Conservation (phyloP, 2,888 invertebrate genomes). For the Sycophila texana region DNA sequence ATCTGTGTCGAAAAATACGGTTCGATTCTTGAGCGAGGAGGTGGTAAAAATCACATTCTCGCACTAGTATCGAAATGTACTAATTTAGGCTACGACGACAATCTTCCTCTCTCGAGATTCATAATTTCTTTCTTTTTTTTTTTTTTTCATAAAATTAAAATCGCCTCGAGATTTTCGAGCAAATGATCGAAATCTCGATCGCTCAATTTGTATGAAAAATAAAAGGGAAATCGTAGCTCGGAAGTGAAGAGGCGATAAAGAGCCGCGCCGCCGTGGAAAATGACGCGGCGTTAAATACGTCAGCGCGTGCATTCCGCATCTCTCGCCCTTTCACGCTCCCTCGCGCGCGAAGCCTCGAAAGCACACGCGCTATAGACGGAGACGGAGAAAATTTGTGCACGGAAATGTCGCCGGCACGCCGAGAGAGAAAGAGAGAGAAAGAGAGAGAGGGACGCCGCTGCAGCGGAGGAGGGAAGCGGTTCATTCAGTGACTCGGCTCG, state of each 20-base stretch:
- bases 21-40: no score
- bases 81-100: no score
- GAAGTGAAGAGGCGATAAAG: not conserved
- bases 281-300: conserved; percentile 29
- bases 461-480: conserved; percentile 63
- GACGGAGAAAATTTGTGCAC: conserved; percentile 5
- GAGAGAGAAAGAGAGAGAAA: conserved; percentile 7
- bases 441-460: conserved; percentile 7
- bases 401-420: not conserved
- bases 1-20: no score
- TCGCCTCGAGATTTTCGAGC: no score
- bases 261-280: conserved; percentile 12
- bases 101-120: no score
- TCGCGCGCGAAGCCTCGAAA: conserved; percentile 25
- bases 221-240: no score
- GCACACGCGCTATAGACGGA: not conserved
- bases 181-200: no score
- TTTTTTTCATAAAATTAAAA: no score
- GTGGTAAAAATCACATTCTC: no score
- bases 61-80: no score
- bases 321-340: conserved; percentile 11
- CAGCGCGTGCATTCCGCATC: conserved; percentile 27
- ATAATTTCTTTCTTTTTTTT: no score
- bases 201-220: no score
- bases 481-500: conserved; percentile 69